Percentiles rank a stretch among this genome's conserved stretches.
Evolutionary conservation across 1,140 invertebrate species (phyloP).

Genomic region (Drosophila auraria): DNA sequence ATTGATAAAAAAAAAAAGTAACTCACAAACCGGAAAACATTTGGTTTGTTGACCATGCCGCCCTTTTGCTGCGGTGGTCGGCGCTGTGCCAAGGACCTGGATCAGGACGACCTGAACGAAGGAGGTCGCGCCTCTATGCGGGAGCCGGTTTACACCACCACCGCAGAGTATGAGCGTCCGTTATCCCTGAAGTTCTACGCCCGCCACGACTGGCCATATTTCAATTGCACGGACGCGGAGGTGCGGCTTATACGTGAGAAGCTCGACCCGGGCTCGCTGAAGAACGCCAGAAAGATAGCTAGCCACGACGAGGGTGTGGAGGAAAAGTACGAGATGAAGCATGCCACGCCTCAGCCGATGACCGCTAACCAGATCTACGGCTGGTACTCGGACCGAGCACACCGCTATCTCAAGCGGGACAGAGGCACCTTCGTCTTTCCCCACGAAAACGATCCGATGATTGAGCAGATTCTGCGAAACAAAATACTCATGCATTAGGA

Average conservation of each 20-base stretch:
- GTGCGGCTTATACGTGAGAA: conserved; percentile 44
- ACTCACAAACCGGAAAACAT: not conserved
- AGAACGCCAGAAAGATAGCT: conserved; percentile 1
- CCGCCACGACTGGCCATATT: conserved; percentile 68
- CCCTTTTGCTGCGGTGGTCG: conserved; percentile 68
- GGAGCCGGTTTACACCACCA: conserved; percentile 13
- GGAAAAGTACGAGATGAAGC: conserved; percentile 48
- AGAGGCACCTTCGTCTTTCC: conserved; percentile 68
- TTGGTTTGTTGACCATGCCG: conserved; percentile 39
- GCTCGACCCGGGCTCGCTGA: conserved; percentile 44
- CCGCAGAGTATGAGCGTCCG: conserved; percentile 43
- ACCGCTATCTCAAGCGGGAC: conserved; percentile 55
- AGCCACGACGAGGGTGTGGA: not conserved
- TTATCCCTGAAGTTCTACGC: conserved; percentile 67
- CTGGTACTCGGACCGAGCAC: conserved; percentile 66
- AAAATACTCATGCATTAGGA: conserved; percentile 1
- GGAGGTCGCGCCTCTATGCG: not conserved
- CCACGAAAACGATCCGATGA: conserved; percentile 61
- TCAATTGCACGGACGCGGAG: conserved; percentile 50
- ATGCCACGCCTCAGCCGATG: conserved; percentile 55
- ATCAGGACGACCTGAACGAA: not conserved
- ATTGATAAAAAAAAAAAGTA: conserved; percentile 4
- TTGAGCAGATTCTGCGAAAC: conserved; percentile 41
- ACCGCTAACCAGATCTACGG: conserved; percentile 69
- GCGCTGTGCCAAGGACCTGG: conserved; percentile 45